Evolutionary conservation across 2,797 vertebrate species (phyloP).

Genomic region (Onychomys arenicola): DNA sequence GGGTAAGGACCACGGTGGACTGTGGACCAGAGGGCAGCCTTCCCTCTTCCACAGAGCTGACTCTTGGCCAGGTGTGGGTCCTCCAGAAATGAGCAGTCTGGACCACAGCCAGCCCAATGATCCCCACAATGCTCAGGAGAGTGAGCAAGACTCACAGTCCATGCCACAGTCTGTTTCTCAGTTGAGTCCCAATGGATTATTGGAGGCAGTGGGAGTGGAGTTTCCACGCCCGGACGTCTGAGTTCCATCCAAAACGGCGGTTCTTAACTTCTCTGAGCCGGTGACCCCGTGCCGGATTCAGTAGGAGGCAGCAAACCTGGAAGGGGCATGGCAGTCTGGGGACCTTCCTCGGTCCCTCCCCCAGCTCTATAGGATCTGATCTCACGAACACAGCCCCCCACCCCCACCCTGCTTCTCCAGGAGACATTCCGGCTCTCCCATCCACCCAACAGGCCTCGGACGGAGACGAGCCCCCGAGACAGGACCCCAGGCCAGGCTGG

Average conservation of each 20-base stretch:
- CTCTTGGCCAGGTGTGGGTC: neutral
- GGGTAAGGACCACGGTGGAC: too few species aligned
- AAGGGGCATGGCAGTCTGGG: neutral
- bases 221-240: neutral
- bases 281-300: neutral
- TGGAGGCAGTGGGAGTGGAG: neutral
- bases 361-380: neutral
- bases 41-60: neutral
- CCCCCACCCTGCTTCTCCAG: neutral
- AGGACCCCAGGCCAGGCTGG: constrained; percentile 46
- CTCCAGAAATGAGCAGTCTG: too few species aligned
- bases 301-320: neutral
- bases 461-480: neutral
- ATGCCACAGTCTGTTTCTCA: neutral
- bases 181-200: neutral
- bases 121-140: neutral
- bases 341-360: neutral
- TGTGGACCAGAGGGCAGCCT: neutral
- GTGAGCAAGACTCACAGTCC: neutral
- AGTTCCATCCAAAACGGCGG: neutral
- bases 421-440: neutral
- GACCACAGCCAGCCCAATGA: neutral
- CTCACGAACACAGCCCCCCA: neutral
- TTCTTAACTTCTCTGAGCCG: neutral
- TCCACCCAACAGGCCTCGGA: neutral